Evolutionary conservation across 2,113 vertebrate genomes (phyloP).

Genomic region (Eira barbara): DNA sequence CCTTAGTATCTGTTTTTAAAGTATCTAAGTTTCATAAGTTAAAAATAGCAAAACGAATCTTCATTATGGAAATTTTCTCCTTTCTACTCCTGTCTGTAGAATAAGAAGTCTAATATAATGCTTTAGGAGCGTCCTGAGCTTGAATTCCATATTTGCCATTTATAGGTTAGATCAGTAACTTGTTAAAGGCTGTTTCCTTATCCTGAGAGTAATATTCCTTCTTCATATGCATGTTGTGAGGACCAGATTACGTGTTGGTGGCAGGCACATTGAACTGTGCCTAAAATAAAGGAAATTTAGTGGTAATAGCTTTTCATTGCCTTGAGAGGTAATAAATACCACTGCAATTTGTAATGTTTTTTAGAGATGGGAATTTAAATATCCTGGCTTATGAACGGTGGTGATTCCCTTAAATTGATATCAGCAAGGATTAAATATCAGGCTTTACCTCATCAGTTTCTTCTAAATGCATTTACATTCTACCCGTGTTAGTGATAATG

Average conservation of each 20-base stretch:
- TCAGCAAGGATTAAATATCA: not conserved
- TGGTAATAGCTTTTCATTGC: not conserved
- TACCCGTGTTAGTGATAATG: not conserved
- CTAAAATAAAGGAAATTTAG: not conserved
- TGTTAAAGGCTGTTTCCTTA: not conserved
- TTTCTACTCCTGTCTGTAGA: not conserved
- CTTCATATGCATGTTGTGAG: not conserved
- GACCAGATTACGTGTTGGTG: not conserved
- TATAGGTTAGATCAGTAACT: not conserved
- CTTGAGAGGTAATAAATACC: not conserved
- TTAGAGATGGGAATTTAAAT: not conserved
- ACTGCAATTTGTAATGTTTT: not conserved
- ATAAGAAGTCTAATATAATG: not conserved
- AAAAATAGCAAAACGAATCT: not conserved
- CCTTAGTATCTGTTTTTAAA: not conserved
- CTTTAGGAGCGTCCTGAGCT: not conserved
- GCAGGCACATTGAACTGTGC: not conserved
- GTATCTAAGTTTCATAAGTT: not conserved
- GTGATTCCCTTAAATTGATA: not conserved
- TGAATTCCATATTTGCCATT: not conserved
- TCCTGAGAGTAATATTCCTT: not conserved
- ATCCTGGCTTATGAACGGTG: not conserved
- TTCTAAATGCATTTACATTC: not conserved
- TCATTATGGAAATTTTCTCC: not conserved
- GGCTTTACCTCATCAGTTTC: not conserved